Evolutionary conservation across 2,113 vertebrate species (phyloP), one percentile per base, ranked within the genome.

Genomic region (Tamias sibiricus): DNA sequence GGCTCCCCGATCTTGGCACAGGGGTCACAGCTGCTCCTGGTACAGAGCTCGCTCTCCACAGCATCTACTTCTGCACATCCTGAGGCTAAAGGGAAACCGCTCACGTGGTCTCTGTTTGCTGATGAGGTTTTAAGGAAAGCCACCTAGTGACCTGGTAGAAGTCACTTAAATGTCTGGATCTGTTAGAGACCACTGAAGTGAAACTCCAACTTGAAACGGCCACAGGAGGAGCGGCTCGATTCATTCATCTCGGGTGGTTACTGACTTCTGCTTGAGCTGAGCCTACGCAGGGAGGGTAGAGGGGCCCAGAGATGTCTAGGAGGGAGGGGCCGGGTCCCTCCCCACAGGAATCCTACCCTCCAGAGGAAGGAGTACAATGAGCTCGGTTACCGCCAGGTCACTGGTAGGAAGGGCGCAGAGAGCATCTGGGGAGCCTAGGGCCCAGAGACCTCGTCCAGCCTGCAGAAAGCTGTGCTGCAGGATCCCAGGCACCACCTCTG

Each of bases 121-220:
- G 74, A 91, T 77, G 62, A 49, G 69, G 44, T 64, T 89, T 90
- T 84, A 71, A 94, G 72, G 66, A 64, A 57, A 87, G 77, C 87
- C 35, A 47, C 54, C 17, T 37, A 7, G 0, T 86, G 79, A 52
- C 44, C 80, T 40, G 57, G 69, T 6, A 83, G 79, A 91, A 94
- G 85, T 94, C 37, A 52, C 20, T 96, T 86, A 47, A 74, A 75
- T 28, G n/a, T 91, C 16, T 68, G n/a, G 37, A 35, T 83, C 42
- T 0, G 0, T 62, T 35, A 64, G 54, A 79, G 32, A 71, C 42
- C 40, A 62, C 47, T 62, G 40, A 92, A 87, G 74, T 57, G 77
- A 96, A 90, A 93, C 91, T 35, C 75, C 69, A 88, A 13, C 86
- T 77, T 19, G 13, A 49, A 89, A 76, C 68, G 83, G 68, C 62